These are phyloP conservation scores for Coboldia fuscipes DNA, from an alignment of 1,140 invertebrate species.

Conservation along the genomic window DNA sequence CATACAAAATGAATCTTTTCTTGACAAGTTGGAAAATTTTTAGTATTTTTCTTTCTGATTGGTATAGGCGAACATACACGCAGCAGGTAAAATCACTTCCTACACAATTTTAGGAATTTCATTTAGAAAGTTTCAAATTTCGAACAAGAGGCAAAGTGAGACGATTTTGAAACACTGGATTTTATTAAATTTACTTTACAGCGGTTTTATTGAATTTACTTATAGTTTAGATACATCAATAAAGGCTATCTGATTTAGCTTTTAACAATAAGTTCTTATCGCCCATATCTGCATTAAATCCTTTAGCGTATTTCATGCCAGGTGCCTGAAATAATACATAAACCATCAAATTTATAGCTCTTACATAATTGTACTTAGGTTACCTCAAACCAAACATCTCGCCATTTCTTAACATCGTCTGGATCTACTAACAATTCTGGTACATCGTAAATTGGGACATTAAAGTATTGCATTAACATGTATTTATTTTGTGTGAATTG, in stretches of 20 bases:
- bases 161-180: too few relatives aligned
- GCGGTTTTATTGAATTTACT: too few relatives aligned
- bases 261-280: conserved; percentile 27
- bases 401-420: conserved; percentile 24
- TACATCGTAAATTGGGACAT: conserved; percentile 31
- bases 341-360: conserved; percentile 3
- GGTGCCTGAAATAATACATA: conserved; percentile 21
- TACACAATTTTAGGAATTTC: too few relatives aligned
- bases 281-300: conserved; percentile 29
- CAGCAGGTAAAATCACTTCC: too few relatives aligned
- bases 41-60: too few relatives aligned
- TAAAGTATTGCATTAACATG: conserved; percentile 29
- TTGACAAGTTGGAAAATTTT: too few relatives aligned
- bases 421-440: conserved; percentile 33
- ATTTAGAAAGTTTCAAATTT: too few relatives aligned
- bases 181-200: too few relatives aligned
- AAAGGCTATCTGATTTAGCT: conserved; percentile 9
- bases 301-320: conserved; percentile 25
- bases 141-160: too few relatives aligned
- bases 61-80: too few relatives aligned
- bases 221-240: too few relatives aligned
- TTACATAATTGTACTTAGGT: conserved; percentile 9
- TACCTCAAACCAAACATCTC: conserved; percentile 23
- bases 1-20: too few relatives aligned
- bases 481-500: conserved; percentile 35